phyloP scores from a whole-genome alignment of 2,797 vertebrate species.

The Sarcoramphus papa region DNA sequence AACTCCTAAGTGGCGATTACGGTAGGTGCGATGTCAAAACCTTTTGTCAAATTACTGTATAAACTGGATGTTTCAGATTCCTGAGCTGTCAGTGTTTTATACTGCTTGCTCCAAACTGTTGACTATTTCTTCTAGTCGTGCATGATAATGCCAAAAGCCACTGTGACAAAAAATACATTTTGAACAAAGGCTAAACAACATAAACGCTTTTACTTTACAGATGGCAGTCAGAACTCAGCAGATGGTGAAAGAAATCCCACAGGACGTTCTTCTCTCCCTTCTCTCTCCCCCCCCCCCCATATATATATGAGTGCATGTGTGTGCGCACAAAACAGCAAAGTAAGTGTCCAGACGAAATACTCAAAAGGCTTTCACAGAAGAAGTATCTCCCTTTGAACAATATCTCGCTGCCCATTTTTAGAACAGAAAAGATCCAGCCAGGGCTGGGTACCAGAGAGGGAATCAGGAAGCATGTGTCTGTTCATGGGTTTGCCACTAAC shows the following conservation, averaged over 20 bases:
- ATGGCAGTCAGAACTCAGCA: constrained; percentile 51
- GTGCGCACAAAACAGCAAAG: neutral
- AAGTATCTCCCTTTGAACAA: neutral
- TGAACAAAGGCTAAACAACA: constrained; percentile 60
- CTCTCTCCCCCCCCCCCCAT: neutral
- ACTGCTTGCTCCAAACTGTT: neutral
- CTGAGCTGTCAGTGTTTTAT: constrained; percentile 9
- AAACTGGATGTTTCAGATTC: neutral
- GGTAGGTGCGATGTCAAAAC: neutral
- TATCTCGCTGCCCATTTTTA: neutral
- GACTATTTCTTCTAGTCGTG: neutral
- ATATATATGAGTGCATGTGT: neutral
- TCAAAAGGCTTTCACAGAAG: neutral
- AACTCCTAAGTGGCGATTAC: neutral
- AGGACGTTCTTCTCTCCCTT: constrained; percentile 30
- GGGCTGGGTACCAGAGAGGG: neutral
- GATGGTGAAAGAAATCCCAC: constrained; percentile 59
- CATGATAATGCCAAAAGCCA: constrained; percentile 43
- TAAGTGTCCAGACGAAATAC: neutral
- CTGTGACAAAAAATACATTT: constrained; percentile 37
- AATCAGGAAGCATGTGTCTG: neutral
- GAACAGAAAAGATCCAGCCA: neutral
- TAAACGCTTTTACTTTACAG: constrained; percentile 29
- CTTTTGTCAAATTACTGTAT: neutral
- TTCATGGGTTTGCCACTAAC: neutral